phyloP scores from a whole-genome alignment of 2,113 vertebrate species.

The Tachysurus fulvidraco region DNA sequence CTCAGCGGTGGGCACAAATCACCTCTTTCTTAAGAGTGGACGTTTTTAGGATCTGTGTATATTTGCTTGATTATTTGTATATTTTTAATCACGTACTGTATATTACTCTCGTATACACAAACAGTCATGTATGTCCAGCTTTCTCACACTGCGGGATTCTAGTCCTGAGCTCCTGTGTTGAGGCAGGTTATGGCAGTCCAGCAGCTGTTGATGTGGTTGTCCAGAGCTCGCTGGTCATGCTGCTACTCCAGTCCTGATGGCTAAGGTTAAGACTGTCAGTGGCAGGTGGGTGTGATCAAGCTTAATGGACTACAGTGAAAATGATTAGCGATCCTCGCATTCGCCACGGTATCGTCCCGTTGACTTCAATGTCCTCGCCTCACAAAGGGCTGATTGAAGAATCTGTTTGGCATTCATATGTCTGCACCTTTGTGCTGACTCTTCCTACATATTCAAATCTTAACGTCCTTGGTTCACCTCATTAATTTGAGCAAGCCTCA shows the following conservation, averaged over 20 bases:
- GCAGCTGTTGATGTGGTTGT: constrained; percentile 22
- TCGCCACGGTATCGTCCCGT: constrained; percentile 46
- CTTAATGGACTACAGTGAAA: constrained; percentile 58
- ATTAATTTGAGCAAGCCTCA: constrained; percentile 19
- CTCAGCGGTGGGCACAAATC: neutral
- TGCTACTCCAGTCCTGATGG: constrained; percentile 14
- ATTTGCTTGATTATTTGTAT: neutral
- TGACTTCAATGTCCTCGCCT: constrained; percentile 55
- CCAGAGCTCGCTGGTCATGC: constrained; percentile 12
- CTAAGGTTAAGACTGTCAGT: constrained; percentile 52
- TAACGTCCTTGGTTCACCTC: constrained; percentile 27
- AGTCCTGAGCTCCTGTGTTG: neutral
- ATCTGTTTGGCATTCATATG: constrained; percentile 50
- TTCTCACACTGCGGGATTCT: neutral
- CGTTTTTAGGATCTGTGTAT: neutral
- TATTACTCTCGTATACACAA: neutral
- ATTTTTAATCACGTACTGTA: neutral
- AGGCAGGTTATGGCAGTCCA: neutral
- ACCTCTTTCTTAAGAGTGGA: neutral
- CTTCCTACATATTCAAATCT: constrained; percentile 34
- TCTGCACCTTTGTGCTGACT: constrained; percentile 44
- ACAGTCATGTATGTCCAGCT: too few species aligned
- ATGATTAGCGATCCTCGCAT: constrained; percentile 54
- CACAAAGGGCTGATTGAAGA: constrained; percentile 40
- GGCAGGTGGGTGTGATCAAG: constrained; percentile 53